Evolutionary conservation across 2,113 vertebrate genomes (phyloP).

Genomic region (Ranitomeya imitator): DNA sequence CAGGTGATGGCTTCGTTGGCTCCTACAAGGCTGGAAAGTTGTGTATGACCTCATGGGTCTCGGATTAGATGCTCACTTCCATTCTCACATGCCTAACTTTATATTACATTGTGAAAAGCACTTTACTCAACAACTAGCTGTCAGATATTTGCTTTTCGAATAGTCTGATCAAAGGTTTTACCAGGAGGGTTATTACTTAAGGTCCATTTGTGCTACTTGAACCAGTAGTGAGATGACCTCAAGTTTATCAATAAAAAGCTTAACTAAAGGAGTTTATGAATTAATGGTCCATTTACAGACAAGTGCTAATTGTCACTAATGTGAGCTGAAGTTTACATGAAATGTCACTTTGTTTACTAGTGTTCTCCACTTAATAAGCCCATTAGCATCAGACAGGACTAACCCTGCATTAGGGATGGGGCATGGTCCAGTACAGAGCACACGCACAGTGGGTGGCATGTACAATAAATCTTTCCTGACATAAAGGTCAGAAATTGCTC

Average conservation of each 20-base stretch:
- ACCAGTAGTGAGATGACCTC: neutral
- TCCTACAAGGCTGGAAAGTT: neutral
- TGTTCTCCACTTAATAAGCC: neutral
- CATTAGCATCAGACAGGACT: neutral
- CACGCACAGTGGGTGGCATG: constrained; percentile 27
- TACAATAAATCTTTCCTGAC: constrained; percentile 39
- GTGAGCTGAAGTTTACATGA: neutral
- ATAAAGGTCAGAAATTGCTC: constrained; percentile 30
- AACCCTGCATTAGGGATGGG: neutral
- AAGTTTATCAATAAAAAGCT: constrained; percentile 20
- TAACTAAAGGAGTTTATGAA: neutral
- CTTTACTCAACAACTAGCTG: neutral
- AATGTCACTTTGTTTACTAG: neutral
- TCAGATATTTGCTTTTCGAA: constrained; percentile 12
- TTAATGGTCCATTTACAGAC: neutral
- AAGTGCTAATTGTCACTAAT: constrained; percentile 4
- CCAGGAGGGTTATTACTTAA: neutral
- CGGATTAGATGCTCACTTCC: neutral
- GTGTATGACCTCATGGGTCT: neutral
- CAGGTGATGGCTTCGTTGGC: neutral
- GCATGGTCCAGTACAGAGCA: neutral
- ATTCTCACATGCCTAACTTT: neutral
- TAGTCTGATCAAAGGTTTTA: neutral
- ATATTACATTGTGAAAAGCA: neutral
- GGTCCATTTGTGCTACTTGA: neutral